phyloP scores from a whole-genome alignment of 2,113 vertebrate genomes.

The Tautogolabrus adspersus region DNA sequence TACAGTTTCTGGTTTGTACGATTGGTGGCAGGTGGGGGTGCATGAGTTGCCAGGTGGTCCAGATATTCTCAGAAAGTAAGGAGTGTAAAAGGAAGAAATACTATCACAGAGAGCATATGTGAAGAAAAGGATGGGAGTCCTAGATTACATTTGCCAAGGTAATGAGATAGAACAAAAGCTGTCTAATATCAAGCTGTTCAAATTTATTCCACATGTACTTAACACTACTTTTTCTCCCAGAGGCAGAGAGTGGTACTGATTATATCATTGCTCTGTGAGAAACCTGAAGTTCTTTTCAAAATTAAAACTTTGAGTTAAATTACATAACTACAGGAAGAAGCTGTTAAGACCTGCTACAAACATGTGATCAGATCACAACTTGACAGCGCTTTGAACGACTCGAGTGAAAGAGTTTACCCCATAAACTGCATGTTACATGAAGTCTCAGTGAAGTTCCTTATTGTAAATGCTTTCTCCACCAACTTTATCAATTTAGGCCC shows the following conservation, averaged over 20 bases:
- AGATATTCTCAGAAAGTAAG: constrained; percentile 48
- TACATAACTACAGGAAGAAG: neutral
- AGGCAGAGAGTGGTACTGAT: constrained; percentile 30
- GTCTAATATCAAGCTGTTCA: constrained; percentile 67
- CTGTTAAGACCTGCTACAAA: neutral
- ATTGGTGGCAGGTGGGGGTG: constrained; percentile 66
- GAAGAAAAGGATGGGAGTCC: constrained; percentile 46
- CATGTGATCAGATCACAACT: neutral
- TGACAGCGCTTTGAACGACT: too few species aligned
- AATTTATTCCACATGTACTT: constrained; percentile 67
- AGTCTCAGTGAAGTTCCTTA: too few species aligned
- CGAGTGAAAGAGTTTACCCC: too few species aligned
- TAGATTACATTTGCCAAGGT: constrained; percentile 73
- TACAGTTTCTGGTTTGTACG: constrained; percentile 74
- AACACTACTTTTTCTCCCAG: constrained; percentile 35
- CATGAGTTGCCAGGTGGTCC: constrained; percentile 60
- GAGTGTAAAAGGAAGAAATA: constrained; percentile 28
- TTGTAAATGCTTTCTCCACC: too few species aligned
- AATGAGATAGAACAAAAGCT: constrained; percentile 79
- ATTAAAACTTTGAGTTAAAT: neutral
- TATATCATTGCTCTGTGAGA: constrained; percentile 31
- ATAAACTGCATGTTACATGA: too few species aligned
- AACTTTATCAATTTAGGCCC: too few species aligned
- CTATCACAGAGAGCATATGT: constrained; percentile 46
- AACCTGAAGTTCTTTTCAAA: neutral